Conservation (phyloP, 2,888 invertebrate genomes). For the Chalcosyrphus nemorum region DNA sequence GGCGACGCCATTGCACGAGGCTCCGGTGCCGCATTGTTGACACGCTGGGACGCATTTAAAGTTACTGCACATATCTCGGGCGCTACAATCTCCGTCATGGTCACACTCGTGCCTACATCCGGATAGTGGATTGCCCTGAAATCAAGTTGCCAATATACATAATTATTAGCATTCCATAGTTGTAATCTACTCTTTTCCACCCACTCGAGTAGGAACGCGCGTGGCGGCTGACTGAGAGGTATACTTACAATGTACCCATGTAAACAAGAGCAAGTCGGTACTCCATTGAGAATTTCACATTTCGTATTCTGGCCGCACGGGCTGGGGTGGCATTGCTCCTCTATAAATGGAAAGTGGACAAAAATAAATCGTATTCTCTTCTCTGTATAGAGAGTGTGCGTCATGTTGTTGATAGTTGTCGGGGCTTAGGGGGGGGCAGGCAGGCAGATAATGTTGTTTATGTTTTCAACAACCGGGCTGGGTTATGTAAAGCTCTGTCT, state of each 20-base stretch:
- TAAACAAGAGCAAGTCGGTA: slow-evolving; percentile 90
- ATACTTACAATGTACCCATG: slow-evolving; percentile 85
- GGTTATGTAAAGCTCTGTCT: background rate
- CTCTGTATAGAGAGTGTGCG: background rate
- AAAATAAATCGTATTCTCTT: slow-evolving; percentile 5
- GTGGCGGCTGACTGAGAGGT: too few species aligned
- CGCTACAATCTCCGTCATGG: slow-evolving; percentile 88
- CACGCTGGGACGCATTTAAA: slow-evolving; percentile 91
- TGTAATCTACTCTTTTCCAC: background rate
- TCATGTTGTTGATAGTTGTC: background rate
- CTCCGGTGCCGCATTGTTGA: slow-evolving; percentile 89
- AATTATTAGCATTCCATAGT: slow-evolving; percentile 21
- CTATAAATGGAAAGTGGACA: slow-evolving; percentile 81
- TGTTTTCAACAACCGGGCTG: background rate
- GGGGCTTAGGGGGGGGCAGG: background rate
- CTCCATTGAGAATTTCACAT: slow-evolving; percentile 89
- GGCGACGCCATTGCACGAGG: slow-evolving; percentile 89
- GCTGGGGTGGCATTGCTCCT: slow-evolving; percentile 91
- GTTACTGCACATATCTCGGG: slow-evolving; percentile 87
- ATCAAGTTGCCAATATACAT: slow-evolving; percentile 30
- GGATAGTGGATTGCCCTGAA: slow-evolving; percentile 87
- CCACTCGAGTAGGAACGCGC: slow-evolving; percentile 22
- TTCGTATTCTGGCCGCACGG: slow-evolving; percentile 92
- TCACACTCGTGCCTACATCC: slow-evolving; percentile 94
- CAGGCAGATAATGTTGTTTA: slow-evolving; percentile 25